Evolutionary conservation across 2,797 vertebrate genomes (phyloP).

Genomic region (Pangasius larnaudii): DNA sequence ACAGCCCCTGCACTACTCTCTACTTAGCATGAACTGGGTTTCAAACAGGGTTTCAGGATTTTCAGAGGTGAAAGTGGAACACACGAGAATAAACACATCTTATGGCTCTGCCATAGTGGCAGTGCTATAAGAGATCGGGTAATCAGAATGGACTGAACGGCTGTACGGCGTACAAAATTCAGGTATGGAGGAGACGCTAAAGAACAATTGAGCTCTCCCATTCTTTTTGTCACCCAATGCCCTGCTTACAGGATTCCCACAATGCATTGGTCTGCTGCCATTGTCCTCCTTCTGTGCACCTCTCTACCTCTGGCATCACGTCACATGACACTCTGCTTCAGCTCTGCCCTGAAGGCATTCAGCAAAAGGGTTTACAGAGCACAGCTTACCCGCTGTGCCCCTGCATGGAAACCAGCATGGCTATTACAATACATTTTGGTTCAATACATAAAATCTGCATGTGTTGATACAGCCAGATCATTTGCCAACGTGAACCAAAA

Average conservation of each 20-base stretch:
- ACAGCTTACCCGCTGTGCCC: conserved; percentile 31
- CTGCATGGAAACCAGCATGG: conserved; percentile 18
- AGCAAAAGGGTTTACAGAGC: conserved; percentile 29
- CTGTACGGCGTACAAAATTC: conserved; percentile 12
- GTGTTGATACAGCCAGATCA: conserved; percentile 32
- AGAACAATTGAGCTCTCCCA: conserved; percentile 34
- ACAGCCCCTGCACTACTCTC: conserved; percentile 19
- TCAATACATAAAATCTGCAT: conserved; percentile 48
- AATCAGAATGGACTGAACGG: neutral
- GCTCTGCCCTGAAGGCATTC: conserved; percentile 36
- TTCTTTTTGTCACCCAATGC: conserved; percentile 27
- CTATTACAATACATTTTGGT: conserved; percentile 43
- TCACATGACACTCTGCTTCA: conserved; percentile 31
- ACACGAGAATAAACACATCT: neutral
- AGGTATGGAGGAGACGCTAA: neutral
- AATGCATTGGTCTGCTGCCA: conserved; percentile 40
- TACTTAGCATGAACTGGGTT: conserved; percentile 30
- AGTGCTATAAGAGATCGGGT: neutral
- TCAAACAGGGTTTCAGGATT: conserved; percentile 15
- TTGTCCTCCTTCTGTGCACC: conserved; percentile 34
- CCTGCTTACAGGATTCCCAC: conserved; percentile 34
- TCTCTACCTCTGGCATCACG: conserved; percentile 40
- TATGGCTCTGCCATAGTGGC: neutral
- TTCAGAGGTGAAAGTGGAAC: conserved; percentile 19
- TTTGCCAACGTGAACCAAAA: conserved; percentile 40